phyloP scores from a whole-genome alignment of 2,797 vertebrate species.

The Schizopygopsis malacanthus region DNA sequence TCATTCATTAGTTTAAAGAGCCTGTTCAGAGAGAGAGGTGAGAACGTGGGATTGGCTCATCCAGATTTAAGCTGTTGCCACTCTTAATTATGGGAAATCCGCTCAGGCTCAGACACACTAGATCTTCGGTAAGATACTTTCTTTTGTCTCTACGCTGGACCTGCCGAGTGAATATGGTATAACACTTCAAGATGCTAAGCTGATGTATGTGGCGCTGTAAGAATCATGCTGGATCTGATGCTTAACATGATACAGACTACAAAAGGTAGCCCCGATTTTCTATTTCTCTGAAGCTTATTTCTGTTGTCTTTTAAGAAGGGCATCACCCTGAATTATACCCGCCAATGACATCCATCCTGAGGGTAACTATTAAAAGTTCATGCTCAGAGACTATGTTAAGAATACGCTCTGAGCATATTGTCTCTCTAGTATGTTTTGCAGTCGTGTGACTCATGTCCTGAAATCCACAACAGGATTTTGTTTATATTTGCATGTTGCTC shows the following conservation, averaged over 20 bases:
- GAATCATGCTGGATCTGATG: neutral
- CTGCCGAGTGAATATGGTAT: neutral
- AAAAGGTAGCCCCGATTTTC: constrained; percentile 28
- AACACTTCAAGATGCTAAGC: neutral
- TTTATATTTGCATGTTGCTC: constrained; percentile 35
- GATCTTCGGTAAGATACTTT: constrained; percentile 33
- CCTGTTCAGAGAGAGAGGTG: neutral
- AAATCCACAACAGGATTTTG: constrained; percentile 30
- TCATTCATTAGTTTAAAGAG: constrained; percentile 36
- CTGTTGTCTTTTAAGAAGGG: neutral
- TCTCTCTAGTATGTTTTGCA: constrained; percentile 5
- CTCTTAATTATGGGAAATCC: constrained; percentile 68
- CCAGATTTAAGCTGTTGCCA: constrained; percentile 55
- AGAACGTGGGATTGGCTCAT: constrained; percentile 30
- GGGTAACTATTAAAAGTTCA: neutral
- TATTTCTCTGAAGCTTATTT: neutral
- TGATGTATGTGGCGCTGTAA: neutral
- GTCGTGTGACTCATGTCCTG: constrained; percentile 1
- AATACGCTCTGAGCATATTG: neutral
- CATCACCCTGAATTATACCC: constrained; percentile 1
- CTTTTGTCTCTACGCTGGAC: constrained; percentile 15
- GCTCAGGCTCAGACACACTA: constrained; percentile 42
- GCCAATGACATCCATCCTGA: neutral
- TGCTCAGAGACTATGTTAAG: neutral
- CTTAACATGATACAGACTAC: neutral